Percentiles rank a stretch among this genome's conserved stretches.
phyloP scores from a whole-genome alignment of 2,888 invertebrate species.

The Tetramorium bicarinatum region DNA sequence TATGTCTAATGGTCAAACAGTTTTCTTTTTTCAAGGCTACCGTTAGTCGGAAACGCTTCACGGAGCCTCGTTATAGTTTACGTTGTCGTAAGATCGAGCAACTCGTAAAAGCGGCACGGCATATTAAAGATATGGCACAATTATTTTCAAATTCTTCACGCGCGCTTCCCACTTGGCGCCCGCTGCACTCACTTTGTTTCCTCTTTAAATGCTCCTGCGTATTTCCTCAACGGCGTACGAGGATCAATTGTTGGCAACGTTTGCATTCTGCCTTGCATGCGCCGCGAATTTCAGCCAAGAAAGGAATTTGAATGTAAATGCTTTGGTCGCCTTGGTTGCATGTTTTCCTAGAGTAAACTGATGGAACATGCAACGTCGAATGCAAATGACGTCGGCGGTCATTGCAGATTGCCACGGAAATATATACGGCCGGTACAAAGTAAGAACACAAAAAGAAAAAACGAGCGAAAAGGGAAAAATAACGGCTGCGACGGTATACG shows the following conservation, averaged over 20 bases:
- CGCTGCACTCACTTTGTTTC: conserved; percentile 64
- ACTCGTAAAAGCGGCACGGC: conserved; percentile 36
- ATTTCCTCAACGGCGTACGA: conserved; percentile 69
- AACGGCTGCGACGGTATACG: conserved; percentile 63
- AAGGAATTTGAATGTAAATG: conserved; percentile 77
- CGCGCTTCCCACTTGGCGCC: conserved; percentile 61
- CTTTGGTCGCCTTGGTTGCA: conserved; percentile 76
- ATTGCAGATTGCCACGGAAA: conserved; percentile 78
- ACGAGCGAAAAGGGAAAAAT: conserved; percentile 39
- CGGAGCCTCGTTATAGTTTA: conserved; percentile 19
- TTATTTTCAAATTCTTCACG: conserved; percentile 69
- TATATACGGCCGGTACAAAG: conserved; percentile 60
- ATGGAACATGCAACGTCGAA: conserved; percentile 78
- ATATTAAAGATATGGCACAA: conserved; percentile 61
- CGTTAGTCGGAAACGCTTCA: conserved; percentile 25
- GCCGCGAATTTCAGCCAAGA: conserved; percentile 60
- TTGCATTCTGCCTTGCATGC: conserved; percentile 70
- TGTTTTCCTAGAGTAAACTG: conserved; percentile 78
- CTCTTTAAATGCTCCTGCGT: conserved; percentile 65
- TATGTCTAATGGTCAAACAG: conserved; percentile 48
- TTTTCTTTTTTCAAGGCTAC: conserved; percentile 22
- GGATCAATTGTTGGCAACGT: conserved; percentile 73
- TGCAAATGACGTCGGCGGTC: conserved; percentile 76
- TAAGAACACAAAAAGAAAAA: conserved; percentile 20
- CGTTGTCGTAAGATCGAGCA: conserved; percentile 10